Evolutionary conservation across 1,140 invertebrate species (phyloP).

Genomic region (Ceratina japonica): DNA sequence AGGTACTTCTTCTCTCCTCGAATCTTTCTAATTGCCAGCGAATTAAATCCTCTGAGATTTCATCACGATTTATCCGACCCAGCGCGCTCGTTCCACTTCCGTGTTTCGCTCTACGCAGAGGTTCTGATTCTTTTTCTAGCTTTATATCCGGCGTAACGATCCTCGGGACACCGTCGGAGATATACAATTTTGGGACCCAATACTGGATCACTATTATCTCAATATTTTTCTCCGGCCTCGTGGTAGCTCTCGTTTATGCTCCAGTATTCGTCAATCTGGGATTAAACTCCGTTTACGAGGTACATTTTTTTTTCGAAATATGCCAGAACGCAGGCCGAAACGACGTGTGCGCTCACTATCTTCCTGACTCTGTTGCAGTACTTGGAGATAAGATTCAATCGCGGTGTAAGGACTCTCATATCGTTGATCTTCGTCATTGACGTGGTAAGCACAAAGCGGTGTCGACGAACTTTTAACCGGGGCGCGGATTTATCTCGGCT

Average conservation of each 20-base stretch:
- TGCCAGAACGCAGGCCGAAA: neutral
- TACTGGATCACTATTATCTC: slow-evolving; percentile 88
- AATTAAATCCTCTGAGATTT: neutral
- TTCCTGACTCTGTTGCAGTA: slow-evolving; percentile 82
- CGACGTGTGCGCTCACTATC: neutral
- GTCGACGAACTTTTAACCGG: neutral
- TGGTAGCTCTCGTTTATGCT: slow-evolving; percentile 87
- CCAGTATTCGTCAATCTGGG: slow-evolving; percentile 90
- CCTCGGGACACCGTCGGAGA: slow-evolving; percentile 92
- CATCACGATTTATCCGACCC: neutral
- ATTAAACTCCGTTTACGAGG: slow-evolving; percentile 92
- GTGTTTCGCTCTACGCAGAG: too few relatives aligned
- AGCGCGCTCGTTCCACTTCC: neutral
- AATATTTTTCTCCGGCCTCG: slow-evolving; percentile 83
- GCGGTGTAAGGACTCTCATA: slow-evolving; percentile 82
- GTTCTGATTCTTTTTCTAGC: slow-evolving; percentile 72
- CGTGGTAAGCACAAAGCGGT: slow-evolving; percentile 79
- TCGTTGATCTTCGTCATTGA: slow-evolving; percentile 86
- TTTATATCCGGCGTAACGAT: slow-evolving; percentile 95
- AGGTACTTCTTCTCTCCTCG: slow-evolving; percentile 80
- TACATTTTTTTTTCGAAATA: slow-evolving; percentile 67
- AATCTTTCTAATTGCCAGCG: slow-evolving; percentile 22
- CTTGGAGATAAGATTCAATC: slow-evolving; percentile 85
- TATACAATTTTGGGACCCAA: slow-evolving; percentile 91
- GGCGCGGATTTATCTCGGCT: slow-evolving; percentile 5